Evolutionary conservation across 2,888 invertebrate species (phyloP).

Genomic region (Diploptera punctata): DNA sequence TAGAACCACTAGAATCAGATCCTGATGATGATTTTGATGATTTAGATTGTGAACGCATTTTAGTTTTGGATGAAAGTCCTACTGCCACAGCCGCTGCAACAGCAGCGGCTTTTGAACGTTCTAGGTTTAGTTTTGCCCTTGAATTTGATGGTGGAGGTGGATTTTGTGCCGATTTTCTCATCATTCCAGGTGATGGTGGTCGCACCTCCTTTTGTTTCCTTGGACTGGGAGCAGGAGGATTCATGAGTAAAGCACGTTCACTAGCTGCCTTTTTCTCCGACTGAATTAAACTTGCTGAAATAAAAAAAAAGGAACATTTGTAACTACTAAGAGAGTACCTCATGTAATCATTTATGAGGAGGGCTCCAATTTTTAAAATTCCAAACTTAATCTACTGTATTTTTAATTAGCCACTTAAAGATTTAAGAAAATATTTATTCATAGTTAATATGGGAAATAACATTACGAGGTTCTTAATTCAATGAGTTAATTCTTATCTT

Average conservation of each 20-base stretch:
- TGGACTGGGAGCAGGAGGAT: slow-evolving; percentile 73
- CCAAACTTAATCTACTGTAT: too few relatives aligned
- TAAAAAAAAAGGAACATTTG: not conserved
- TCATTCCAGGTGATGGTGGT: slow-evolving; percentile 52
- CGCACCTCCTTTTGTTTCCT: slow-evolving; percentile 50
- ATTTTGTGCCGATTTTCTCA: slow-evolving; percentile 64
- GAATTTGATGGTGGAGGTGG: slow-evolving; percentile 59
- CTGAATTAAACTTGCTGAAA: slow-evolving; percentile 28
- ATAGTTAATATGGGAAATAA: too few relatives aligned
- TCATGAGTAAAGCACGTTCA: slow-evolving; percentile 73
- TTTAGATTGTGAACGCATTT: slow-evolving; percentile 34
- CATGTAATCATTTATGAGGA: too few relatives aligned
- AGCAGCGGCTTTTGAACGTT: slow-evolving; percentile 45
- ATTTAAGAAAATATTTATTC: too few relatives aligned
- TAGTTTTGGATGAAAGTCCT: slow-evolving; percentile 34
- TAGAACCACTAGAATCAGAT: slow-evolving; percentile 59
- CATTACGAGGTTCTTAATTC: too few relatives aligned
- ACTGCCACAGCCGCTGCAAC: slow-evolving; percentile 51
- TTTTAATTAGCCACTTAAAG: too few relatives aligned
- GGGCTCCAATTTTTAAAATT: too few relatives aligned
- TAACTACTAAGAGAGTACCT: too few relatives aligned
- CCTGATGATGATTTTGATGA: slow-evolving; percentile 49
- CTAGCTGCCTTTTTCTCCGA: slow-evolving; percentile 56
- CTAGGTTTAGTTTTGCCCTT: slow-evolving; percentile 13
- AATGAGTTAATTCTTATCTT: too few relatives aligned